Conservation (phyloP, 2,113 vertebrate species). For the Ibidorhyncha struthersii region DNA sequence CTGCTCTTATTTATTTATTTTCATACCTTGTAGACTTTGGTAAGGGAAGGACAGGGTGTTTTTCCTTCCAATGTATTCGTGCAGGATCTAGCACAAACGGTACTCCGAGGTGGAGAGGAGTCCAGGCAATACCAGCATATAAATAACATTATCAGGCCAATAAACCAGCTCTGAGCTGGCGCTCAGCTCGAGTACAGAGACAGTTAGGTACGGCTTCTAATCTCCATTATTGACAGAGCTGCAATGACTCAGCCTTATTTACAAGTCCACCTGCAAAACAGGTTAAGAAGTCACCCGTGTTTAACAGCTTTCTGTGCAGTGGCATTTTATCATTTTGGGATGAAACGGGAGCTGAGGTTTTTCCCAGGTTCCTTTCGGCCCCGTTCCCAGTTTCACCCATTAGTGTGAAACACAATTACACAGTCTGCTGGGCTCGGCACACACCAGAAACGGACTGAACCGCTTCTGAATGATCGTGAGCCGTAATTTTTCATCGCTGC, state of each 20-base stretch:
- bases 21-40: neutral
- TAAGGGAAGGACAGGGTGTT: neutral
- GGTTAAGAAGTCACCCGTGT: neutral
- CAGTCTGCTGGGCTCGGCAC: neutral
- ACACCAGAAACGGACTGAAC: rapidly evolving
- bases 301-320: neutral
- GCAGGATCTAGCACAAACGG: neutral
- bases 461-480: rapidly evolving
- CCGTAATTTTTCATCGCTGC: neutral
- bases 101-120: neutral
- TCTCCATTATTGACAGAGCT: neutral
- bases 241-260: neutral
- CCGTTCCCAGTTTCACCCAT: neutral
- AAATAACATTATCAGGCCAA: neutral
- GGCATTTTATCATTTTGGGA: neutral
- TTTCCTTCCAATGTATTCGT: neutral
- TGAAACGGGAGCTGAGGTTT: neutral
- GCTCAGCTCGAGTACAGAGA: neutral
- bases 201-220: neutral
- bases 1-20: neutral
- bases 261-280: neutral
- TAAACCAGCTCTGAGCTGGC: neutral
- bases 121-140: neutral
- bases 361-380: neutral
- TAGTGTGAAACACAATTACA: neutral